These are phyloP conservation scores for Pyrochroa serraticornis DNA, from an alignment of 2,888 invertebrate genomes.

Conservation along the genomic window DNA sequence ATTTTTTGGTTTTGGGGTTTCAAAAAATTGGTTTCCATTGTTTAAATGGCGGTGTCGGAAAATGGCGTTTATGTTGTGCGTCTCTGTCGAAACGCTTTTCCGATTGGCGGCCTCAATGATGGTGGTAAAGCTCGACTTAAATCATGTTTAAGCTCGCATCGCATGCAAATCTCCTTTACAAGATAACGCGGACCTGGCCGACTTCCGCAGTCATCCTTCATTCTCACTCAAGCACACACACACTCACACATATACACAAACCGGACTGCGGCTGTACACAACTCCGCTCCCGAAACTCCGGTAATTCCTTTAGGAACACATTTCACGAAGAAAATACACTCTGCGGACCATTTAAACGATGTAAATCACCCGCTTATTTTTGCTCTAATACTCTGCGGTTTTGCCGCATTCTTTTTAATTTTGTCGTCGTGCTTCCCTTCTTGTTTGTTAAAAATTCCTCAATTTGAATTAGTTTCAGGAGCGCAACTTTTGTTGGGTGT, in stretches of 20 bases:
- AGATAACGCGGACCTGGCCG: slow-evolving; percentile 30
- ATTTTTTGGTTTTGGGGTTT: too few relatives aligned
- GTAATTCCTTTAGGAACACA: slow-evolving; percentile 24
- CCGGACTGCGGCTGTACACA: slow-evolving; percentile 19
- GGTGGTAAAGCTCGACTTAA: slow-evolving; percentile 19
- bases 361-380: slow-evolving; percentile 18
- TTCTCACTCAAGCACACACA: slow-evolving; percentile 26
- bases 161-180: slow-evolving; percentile 31
- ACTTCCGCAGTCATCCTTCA: slow-evolving; percentile 34
- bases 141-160: slow-evolving; percentile 32
- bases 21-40: too few relatives aligned
- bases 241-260: background rate
- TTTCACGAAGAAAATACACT: slow-evolving; percentile 22
- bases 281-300: slow-evolving; percentile 8
- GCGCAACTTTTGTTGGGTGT: too few relatives aligned
- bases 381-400: slow-evolving; percentile 1
- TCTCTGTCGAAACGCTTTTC: too few relatives aligned
- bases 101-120: too few relatives aligned
- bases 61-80: too few relatives aligned
- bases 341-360: slow-evolving; percentile 15
- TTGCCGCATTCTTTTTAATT: slow-evolving; percentile 14
- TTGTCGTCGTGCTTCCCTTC: background rate
- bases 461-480: too few relatives aligned
- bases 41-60: too few relatives aligned
- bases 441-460: slow-evolving; percentile 1